These are phyloP conservation scores for Archocentrus centrarchus DNA, from an alignment of 2,113 vertebrate genomes.

Conservation along the genomic window DNA sequence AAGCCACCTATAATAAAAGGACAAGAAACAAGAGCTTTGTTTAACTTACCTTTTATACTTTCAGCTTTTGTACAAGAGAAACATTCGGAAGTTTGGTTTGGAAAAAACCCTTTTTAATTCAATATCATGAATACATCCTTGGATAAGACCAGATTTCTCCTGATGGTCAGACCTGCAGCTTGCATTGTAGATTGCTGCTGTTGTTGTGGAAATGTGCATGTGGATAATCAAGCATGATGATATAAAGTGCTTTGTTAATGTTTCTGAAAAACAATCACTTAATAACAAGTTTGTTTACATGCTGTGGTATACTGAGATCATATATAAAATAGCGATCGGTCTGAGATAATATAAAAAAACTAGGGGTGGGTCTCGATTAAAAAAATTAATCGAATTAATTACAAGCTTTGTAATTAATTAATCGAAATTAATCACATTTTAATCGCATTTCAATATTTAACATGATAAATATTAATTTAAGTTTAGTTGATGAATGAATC, in stretches of 20 bases:
- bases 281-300: neutral
- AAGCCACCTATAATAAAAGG: constrained; percentile 10
- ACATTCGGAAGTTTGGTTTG: neutral
- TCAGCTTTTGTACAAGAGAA: neutral
- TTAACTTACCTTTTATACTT: neutral
- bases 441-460: too few species aligned
- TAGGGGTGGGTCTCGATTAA: too few species aligned
- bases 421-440: too few species aligned
- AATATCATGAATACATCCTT: too few species aligned
- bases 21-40: neutral
- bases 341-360: too few species aligned
- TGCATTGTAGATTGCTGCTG: neutral
- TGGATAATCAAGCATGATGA: neutral
- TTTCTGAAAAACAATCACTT: neutral
- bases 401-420: too few species aligned
- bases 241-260: neutral
- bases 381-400: too few species aligned
- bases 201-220: neutral
- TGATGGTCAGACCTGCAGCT: neutral
- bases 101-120: neutral
- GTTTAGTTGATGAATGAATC: too few species aligned
- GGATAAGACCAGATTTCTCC: too few species aligned
- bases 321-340: neutral
- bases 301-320: neutral
- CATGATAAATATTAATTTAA: too few species aligned